phyloP scores from a whole-genome alignment of 2,797 vertebrate species.

The Setipinna tenuifilis region DNA sequence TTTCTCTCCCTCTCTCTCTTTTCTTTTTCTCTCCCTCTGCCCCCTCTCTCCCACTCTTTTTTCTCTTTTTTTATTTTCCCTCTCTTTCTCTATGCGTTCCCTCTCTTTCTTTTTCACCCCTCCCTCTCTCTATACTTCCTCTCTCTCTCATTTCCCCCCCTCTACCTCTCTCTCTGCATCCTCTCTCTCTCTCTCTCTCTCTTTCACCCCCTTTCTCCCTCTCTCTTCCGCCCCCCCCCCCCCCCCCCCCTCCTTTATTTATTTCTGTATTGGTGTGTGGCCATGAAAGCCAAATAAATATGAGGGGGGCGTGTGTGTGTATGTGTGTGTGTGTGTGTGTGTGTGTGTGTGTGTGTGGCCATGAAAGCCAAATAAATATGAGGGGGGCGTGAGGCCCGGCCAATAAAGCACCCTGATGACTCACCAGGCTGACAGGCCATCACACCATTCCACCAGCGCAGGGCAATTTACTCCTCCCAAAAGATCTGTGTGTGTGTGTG shows the following conservation, averaged over 20 bases:
- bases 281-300: conserved; percentile 74
- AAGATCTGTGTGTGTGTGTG: conserved; percentile 40
- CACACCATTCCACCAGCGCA: conserved; percentile 64
- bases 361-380: conserved; percentile 73
- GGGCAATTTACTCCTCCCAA: conserved; percentile 67
- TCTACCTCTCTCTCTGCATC: conserved; percentile 8
- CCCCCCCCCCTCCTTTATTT: conserved; percentile 50
- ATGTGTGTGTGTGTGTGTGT: too few relatives aligned
- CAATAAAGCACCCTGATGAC: conserved; percentile 72
- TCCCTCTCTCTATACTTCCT: not conserved
- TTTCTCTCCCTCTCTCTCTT: conserved; percentile 52
- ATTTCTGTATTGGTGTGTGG: conserved; percentile 61
- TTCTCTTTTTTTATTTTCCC: conserved; percentile 27
- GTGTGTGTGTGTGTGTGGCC: conserved; percentile 56
- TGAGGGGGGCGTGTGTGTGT: conserved; percentile 65
- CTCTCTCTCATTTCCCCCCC: conserved; percentile 47
- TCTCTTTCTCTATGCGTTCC: conserved; percentile 53
- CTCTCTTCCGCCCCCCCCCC: conserved; percentile 67
- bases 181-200: conserved; percentile 35
- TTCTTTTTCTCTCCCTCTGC: conserved; percentile 41
- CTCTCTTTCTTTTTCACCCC: conserved; percentile 2
- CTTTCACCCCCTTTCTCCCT: conserved; percentile 70
- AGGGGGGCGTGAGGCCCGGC: conserved; percentile 65
- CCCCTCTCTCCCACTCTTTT: not conserved
- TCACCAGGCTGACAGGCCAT: conserved; percentile 68